A percentile compares a stretch with the other conserved stretches of the same genome.
Conservation (phyloP, 2,113 vertebrate genomes). For the Oostethus manadensis region DNA sequence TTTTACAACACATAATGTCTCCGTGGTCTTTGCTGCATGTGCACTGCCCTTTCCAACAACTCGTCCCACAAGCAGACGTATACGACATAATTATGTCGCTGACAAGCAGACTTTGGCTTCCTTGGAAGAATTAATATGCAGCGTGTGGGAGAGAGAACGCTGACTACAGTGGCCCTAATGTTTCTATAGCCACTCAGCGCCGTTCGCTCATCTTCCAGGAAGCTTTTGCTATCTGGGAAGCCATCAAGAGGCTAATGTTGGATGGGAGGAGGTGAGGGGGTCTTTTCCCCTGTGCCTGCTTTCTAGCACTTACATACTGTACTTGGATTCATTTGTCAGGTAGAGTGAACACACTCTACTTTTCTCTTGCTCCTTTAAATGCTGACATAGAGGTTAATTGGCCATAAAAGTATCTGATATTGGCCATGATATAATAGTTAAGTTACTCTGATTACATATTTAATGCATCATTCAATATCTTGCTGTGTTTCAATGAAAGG, state of each 20-base stretch:
- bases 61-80: conserved; percentile 35
- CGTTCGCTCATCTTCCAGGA: conserved; percentile 20
- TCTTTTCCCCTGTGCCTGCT: conserved; percentile 21
- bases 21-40: neutral
- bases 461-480: conserved; percentile 24
- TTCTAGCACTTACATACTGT: conserved; percentile 33
- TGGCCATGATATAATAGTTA: conserved; percentile 33
- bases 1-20: conserved; percentile 17
- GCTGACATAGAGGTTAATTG: conserved; percentile 42
- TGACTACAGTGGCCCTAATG: conserved; percentile 46
- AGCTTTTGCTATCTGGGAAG: conserved; percentile 41
- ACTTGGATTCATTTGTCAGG: conserved; percentile 38
- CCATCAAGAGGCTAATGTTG: conserved; percentile 41
- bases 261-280: neutral
- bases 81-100: conserved; percentile 65
- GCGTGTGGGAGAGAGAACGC: conserved; percentile 35
- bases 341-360: conserved; percentile 34
- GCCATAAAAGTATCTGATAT: conserved; percentile 36
- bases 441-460: conserved; percentile 25
- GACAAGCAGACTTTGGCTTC: conserved; percentile 50
- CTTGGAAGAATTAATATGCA: conserved; percentile 62
- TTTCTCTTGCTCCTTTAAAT: conserved; percentile 32
- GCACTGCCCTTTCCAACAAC: conserved; percentile 27
- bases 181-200: conserved; percentile 37
- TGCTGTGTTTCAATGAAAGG: conserved; percentile 12